Percentiles rank a stretch among this genome's conserved stretches.
Evolutionary conservation across 2,888 invertebrate genomes (phyloP).

Genomic region (Neoscelio sp.): DNA sequence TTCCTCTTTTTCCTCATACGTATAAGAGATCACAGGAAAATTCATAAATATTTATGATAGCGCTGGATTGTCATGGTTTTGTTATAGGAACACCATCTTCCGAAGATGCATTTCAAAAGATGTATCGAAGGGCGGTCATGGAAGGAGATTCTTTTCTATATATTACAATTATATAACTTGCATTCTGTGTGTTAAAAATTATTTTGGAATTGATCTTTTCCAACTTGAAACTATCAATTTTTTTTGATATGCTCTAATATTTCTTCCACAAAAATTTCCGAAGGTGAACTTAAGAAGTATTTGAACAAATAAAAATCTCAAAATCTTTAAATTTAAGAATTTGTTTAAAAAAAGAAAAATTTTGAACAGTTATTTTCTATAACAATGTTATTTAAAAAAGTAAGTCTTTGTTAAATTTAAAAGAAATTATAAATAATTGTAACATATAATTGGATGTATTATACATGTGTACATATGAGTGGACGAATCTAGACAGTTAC

Average conservation of each 20-base stretch:
- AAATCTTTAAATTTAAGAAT: too few relatives aligned
- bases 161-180: constrained; percentile 15
- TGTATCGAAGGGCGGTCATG: constrained; percentile 39
- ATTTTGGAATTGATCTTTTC: constrained; percentile 12
- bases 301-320: too few relatives aligned
- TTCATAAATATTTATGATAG: constrained; percentile 55
- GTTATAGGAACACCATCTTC: constrained; percentile 52
- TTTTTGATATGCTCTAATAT: constrained; percentile 40
- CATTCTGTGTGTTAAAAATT: constrained; percentile 10
- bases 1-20: constrained; percentile 65
- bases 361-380: constrained; percentile 10
- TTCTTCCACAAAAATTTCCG: constrained; percentile 5
- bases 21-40: constrained; percentile 66
- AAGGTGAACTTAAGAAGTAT: constrained; percentile 31
- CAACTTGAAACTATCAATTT: constrained; percentile 10
- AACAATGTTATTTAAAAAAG: constrained; percentile 31
- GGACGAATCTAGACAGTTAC: constrained; percentile 29
- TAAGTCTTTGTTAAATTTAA: constrained; percentile 12
- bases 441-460: constrained; percentile 4
- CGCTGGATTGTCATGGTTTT: constrained; percentile 62
- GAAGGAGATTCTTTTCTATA: constrained; percentile 35
- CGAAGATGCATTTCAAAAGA: constrained; percentile 38
- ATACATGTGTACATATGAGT: constrained; percentile 21
- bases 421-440: constrained; percentile 25
- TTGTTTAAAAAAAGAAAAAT: constrained; percentile 18